phyloP scores from a whole-genome alignment of 2,797 vertebrate genomes.

The Dromococcyx pavoninus region DNA sequence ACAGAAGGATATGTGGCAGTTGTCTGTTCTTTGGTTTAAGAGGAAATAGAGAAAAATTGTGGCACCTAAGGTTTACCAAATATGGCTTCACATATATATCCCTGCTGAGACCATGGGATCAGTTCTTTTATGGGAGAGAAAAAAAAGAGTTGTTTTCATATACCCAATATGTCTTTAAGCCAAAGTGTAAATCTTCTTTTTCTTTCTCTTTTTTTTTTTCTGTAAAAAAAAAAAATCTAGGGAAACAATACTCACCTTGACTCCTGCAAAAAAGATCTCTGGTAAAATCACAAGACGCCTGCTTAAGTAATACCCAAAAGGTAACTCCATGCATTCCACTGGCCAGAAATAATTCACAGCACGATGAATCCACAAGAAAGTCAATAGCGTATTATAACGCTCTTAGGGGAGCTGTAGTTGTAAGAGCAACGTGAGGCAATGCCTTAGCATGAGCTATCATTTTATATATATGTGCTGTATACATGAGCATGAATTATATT shows the following conservation, averaged over 20 bases:
- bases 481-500: conserved; percentile 53
- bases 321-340: conserved; percentile 67
- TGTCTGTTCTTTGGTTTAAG: conserved; percentile 11
- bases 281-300: conserved; percentile 71
- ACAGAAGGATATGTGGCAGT: not conserved
- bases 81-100: not conserved
- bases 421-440: conserved; percentile 53
- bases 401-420: conserved; percentile 70
- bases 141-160: conserved; percentile 37
- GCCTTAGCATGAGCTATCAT: conserved; percentile 51
- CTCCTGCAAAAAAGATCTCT: conserved; percentile 72
- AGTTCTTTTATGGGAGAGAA: not conserved
- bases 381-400: conserved; percentile 63
- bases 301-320: conserved; percentile 72
- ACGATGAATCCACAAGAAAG: conserved; percentile 67
- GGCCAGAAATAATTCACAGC: conserved; percentile 73
- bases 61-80: conserved; percentile 16
- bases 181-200: conserved; percentile 51
- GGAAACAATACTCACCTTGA: conserved; percentile 74
- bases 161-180: conserved; percentile 51
- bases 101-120: conserved; percentile 27
- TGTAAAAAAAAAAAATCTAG: not conserved
- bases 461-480: conserved; percentile 39
- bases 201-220: not conserved
- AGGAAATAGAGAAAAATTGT: conserved; percentile 31